These are phyloP conservation scores for Himalopsyche japonica DNA, from an alignment of 2,888 invertebrate species.

Conservation along the genomic window DNA sequence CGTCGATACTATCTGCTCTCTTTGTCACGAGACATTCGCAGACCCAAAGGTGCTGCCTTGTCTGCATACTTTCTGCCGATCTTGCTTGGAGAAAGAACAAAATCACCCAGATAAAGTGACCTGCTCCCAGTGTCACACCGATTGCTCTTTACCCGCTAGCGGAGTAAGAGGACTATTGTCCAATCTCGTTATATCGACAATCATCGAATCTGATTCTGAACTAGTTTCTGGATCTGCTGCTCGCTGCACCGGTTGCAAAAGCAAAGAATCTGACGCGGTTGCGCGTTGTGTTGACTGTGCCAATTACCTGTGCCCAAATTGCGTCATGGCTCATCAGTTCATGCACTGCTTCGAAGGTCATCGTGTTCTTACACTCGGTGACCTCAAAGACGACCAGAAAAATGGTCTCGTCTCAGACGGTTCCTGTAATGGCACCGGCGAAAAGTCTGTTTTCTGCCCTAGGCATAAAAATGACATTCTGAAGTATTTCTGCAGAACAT, in stretches of 20 bases:
- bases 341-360: conserved; percentile 99
- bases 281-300: conserved; percentile 96
- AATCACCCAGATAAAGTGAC: conserved; percentile 71
- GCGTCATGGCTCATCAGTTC: conserved; percentile 98
- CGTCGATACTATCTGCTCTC: conserved; percentile 66
- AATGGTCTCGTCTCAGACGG: conserved; percentile 56
- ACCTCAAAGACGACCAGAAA: conserved; percentile 65
- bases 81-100: conserved; percentile 76
- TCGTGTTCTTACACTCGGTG: conserved; percentile 76
- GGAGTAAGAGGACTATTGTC: conserved; percentile 70
- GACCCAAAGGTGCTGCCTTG: conserved; percentile 78
- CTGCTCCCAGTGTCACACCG: conserved; percentile 71
- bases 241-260: conserved; percentile 95
- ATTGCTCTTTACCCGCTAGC: conserved; percentile 57
- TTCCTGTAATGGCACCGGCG: conserved; percentile 61
- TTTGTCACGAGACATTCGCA: conserved; percentile 76
- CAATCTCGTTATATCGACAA: conserved; percentile 64
- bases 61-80: conserved; percentile 83
- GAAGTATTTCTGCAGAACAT: conserved; percentile 93
- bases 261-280: conserved; percentile 90
- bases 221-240: conserved; percentile 61
- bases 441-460: conserved; percentile 74
- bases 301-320: conserved; percentile 93
- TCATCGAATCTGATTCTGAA: conserved; percentile 61
- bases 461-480: conserved; percentile 89